phyloP scores from a whole-genome alignment of 2,113 vertebrate genomes.

The Centropristis striata region DNA sequence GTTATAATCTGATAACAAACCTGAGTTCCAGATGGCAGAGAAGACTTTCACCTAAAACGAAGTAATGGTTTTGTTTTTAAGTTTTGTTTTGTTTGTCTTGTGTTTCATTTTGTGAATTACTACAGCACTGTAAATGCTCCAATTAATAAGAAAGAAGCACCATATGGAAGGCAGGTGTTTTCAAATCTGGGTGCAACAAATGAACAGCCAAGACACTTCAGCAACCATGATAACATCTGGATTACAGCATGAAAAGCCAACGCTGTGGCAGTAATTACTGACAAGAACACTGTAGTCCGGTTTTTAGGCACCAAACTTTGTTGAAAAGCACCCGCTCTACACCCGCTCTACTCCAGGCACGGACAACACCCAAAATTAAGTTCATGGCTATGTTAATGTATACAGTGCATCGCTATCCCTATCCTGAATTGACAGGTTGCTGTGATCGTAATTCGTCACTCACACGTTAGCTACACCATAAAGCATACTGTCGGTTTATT shows the following conservation, averaged over 20 bases:
- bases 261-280: background rate
- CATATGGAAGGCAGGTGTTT: slow-evolving; percentile 20
- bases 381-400: too few species aligned
- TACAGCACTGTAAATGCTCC: slow-evolving; percentile 5
- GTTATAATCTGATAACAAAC: background rate
- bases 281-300: background rate
- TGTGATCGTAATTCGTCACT: too few species aligned
- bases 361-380: too few species aligned
- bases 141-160: slow-evolving; percentile 5
- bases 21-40: background rate
- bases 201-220: background rate
- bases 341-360: too few species aligned
- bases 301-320: background rate
- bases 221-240: slow-evolving; percentile 14
- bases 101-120: background rate
- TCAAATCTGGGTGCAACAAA: background rate
- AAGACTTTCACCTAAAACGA: background rate
- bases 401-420: too few species aligned
- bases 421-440: too few species aligned
- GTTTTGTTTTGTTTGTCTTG: background rate
- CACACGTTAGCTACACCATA: too few species aligned
- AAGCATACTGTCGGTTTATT: too few species aligned
- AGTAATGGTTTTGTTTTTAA: slow-evolving; percentile 1
- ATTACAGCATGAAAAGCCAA: background rate
- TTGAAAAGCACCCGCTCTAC: background rate